Evolutionary conservation across 1,140 invertebrate genomes (phyloP).

Genomic region (Diachasma alloeum): DNA sequence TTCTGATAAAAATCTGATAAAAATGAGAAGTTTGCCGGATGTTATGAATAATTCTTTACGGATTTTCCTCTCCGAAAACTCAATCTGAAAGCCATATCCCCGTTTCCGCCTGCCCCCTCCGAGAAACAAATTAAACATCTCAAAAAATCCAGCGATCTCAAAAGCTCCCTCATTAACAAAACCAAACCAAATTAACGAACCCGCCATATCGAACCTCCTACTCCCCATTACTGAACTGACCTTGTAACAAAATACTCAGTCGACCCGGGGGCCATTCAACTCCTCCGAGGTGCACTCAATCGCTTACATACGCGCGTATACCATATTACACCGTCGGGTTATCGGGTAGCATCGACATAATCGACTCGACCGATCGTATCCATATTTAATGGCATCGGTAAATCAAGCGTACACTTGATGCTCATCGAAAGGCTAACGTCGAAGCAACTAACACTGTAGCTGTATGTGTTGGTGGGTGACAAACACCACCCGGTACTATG

Average conservation of each 20-base stretch:
- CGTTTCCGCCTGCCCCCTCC: too few relatives aligned
- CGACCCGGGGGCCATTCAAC: neutral
- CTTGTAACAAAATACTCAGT: neutral
- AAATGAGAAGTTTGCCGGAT: too few relatives aligned
- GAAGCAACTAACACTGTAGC: neutral
- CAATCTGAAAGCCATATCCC: too few relatives aligned
- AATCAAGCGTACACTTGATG: slow-evolving; percentile 13
- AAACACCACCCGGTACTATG: neutral
- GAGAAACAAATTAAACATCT: too few relatives aligned
- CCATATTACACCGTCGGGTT: neutral
- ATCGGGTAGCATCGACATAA: slow-evolving; percentile 2
- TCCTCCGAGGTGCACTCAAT: neutral
- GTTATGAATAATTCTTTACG: too few relatives aligned
- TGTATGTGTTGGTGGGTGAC: neutral
- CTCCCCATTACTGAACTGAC: neutral
- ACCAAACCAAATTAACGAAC: neutral
- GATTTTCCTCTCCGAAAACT: too few relatives aligned
- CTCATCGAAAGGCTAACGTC: neutral
- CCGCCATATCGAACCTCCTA: neutral
- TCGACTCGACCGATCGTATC: slow-evolving; percentile 4
- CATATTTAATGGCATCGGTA: slow-evolving; percentile 13
- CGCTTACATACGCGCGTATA: neutral
- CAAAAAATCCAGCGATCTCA: too few relatives aligned
- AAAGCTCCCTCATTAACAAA: too few relatives aligned
- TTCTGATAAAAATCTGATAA: too few relatives aligned